Conservation (phyloP, 2,797 vertebrate species). For the Sardinella longiceps region DNA sequence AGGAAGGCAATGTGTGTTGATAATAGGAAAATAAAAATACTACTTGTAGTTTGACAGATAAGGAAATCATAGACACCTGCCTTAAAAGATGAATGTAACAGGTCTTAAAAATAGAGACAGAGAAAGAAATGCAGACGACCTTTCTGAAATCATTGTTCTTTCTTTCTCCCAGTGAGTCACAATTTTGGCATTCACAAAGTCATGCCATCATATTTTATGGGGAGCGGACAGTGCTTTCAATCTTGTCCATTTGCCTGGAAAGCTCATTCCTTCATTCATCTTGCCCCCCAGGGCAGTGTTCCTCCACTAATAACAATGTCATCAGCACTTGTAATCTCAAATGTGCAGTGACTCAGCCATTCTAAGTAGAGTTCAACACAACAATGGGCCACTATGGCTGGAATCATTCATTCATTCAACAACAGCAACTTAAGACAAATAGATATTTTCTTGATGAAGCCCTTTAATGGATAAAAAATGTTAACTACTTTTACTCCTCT, state of each 20-base stretch:
- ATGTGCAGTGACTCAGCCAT: neutral
- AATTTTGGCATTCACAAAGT: conserved; percentile 9
- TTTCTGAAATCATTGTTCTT: conserved; percentile 1
- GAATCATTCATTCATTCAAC: neutral
- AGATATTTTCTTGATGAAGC: neutral
- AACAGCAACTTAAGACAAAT: neutral
- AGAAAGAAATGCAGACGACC: neutral
- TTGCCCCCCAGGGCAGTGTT: neutral
- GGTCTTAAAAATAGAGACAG: neutral
- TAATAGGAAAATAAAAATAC: neutral
- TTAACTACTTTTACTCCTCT: no score
- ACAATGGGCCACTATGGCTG: neutral
- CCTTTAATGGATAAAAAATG: neutral
- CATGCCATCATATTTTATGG: conserved; percentile 1
- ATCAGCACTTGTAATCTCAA: conserved; percentile 1
- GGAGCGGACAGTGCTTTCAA: conserved; percentile 15
- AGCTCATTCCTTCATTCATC: neutral
- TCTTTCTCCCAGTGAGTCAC: conserved; percentile 1
- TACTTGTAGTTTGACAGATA: neutral
- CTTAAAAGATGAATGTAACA: neutral
- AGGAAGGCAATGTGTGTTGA: no score
- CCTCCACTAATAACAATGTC: conserved; percentile 12
- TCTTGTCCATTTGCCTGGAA: conserved; percentile 20
- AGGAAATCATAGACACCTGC: neutral
- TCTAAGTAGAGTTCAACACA: neutral